These are phyloP conservation scores for Monarcha castaneiventris DNA, from an alignment of 2,113 vertebrate genomes.

Conservation along the genomic window DNA sequence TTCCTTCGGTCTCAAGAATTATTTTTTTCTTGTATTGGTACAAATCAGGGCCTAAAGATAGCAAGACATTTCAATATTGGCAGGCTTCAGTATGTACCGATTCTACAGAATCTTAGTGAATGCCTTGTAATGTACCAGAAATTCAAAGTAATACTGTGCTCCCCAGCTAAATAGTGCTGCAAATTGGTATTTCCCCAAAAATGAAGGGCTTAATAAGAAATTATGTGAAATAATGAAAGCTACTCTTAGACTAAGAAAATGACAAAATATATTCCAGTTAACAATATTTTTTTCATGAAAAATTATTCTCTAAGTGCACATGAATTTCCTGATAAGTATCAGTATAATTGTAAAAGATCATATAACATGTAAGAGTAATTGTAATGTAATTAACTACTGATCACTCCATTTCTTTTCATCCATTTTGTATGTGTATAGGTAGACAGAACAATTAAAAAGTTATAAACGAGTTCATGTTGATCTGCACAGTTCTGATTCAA, in stretches of 20 bases:
- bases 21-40: neutral
- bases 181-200: neutral
- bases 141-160: neutral
- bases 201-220: neutral
- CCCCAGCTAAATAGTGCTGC: neutral
- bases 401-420: neutral
- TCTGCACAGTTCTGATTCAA: neutral
- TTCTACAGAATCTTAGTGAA: neutral
- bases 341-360: neutral
- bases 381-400: neutral
- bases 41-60: neutral
- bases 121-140: neutral
- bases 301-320: neutral
- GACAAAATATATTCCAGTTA: neutral
- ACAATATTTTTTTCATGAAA: neutral
- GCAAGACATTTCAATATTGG: neutral
- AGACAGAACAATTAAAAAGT: conserved; percentile 12
- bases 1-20: neutral
- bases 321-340: neutral
- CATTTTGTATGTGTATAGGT: neutral
- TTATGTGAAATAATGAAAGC: neutral
- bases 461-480: neutral
- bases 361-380: neutral
- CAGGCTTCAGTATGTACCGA: neutral
- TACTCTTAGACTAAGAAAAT: neutral